phyloP scores from a whole-genome alignment of 1,140 invertebrate species.

The Drosophila navojoa region DNA sequence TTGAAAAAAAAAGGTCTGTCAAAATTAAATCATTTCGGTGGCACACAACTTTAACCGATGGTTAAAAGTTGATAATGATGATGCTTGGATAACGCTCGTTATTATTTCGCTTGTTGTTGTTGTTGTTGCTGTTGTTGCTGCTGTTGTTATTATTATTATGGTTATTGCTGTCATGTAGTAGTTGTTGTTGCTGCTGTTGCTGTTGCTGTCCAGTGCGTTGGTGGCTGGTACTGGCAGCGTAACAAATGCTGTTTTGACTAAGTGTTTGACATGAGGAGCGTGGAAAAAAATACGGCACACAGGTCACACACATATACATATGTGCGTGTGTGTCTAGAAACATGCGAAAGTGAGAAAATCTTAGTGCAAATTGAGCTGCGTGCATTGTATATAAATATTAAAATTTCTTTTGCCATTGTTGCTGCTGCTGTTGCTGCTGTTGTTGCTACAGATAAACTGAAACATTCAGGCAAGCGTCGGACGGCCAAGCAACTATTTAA shows the following conservation, averaged over 20 bases:
- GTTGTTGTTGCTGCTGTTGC: conserved; percentile 50
- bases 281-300: conserved; percentile 59
- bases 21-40: conserved; percentile 83
- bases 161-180: conserved; percentile 27
- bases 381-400: conserved; percentile 48
- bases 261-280: conserved; percentile 82
- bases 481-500: conserved; percentile 44
- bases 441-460: conserved; percentile 55
- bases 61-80: conserved; percentile 83
- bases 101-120: conserved; percentile 60
- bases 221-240: conserved; percentile 78
- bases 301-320: conserved; percentile 15
- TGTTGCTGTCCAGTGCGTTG: conserved; percentile 75
- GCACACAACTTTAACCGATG: conserved; percentile 82
- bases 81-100: conserved; percentile 81
- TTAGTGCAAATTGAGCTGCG: conserved; percentile 66
- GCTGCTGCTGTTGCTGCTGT: conserved; percentile 29
- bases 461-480: conserved; percentile 12
- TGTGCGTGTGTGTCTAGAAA: conserved; percentile 39
- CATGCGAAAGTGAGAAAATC: conserved; percentile 75
- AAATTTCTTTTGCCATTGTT: conserved; percentile 58
- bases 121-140: conserved; percentile 34
- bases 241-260: conserved; percentile 83
- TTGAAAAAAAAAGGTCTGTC: conserved; percentile 79
- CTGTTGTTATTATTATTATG: conserved; percentile 20